Evolutionary conservation across 2,888 invertebrate species (phyloP), one percentile per base, ranked within the genome.

Genomic region (Balanococcus diminutus): DNA sequence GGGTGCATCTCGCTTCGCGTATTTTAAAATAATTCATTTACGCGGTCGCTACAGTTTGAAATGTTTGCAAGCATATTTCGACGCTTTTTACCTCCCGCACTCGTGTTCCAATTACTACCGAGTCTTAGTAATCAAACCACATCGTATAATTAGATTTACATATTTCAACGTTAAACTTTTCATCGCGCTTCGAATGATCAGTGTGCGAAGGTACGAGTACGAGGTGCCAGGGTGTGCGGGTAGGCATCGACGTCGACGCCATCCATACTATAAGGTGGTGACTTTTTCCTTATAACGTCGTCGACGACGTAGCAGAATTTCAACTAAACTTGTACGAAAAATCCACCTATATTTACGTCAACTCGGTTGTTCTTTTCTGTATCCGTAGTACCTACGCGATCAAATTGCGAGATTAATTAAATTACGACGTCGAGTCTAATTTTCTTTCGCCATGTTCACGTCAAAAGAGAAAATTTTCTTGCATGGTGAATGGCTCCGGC

Each of bases 61-160:
- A 56, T 56, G 56, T 56, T 56, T 56, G 56, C 56, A 19, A 56
- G 56, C 56, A 22, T 56, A 56, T 56, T 56, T 22, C 56, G 56
- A 56, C 19, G 56, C 56, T 22, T 56, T 42, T 42, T 42, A 42
- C 14, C 42, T 16, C 16, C 56, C 5, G 56, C 22, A 56, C 56
- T 56, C 56, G 56, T 56, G 22, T 56, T 56, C 56, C 56, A 56
- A 56, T 56, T 56, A 56, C 56, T 22, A 56, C 22, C 56, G 42
- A 42, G 56, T 56, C 22, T 56, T 56, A 11, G 56, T 22, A 56
- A 56, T 56, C 56, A 56, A 56, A 56, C 56, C 56, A 9, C 56
- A 22, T 56, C 56, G 56, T 56, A n/a, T n/a, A 56, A 56, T 56
- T 56, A 56, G 56, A 56, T 56, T 56, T 56, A 56, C 56, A 56